These are phyloP conservation scores for Plebejus anna DNA, from an alignment of 2,888 invertebrate genomes.

Conservation along the genomic window DNA sequence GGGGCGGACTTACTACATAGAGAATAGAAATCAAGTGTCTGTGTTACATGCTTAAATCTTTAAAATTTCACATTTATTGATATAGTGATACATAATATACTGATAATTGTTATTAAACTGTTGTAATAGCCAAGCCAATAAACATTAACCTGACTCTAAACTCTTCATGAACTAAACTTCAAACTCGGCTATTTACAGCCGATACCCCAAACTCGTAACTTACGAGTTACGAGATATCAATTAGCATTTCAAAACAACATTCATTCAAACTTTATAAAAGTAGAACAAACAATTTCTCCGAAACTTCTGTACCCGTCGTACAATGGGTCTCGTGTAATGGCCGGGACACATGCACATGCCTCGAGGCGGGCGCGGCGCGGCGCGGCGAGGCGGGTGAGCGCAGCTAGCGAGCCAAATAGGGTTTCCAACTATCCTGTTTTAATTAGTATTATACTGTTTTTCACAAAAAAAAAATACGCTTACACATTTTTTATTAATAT, in stretches of 20 bases:
- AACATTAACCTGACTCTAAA: not conserved
- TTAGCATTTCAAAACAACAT: slow-evolving; percentile 5
- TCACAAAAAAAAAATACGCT: too few species aligned
- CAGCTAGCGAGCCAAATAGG: slow-evolving; percentile 47
- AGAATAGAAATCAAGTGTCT: too few species aligned
- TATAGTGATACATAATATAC: too few species aligned
- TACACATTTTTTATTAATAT: too few species aligned
- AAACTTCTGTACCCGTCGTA: not conserved
- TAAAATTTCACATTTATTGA: too few species aligned
- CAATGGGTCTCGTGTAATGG: slow-evolving; percentile 29
- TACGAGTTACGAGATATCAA: not conserved
- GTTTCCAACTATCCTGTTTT: too few species aligned
- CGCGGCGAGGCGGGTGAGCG: too few species aligned
- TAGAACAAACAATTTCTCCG: slow-evolving; percentile 19
- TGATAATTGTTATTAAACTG: too few species aligned
- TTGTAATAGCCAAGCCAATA: not conserved
- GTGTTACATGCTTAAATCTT: too few species aligned
- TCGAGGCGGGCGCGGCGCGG: slow-evolving; percentile 28
- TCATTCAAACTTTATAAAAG: slow-evolving; percentile 12
- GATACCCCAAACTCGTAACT: not conserved
- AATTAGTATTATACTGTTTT: too few species aligned
- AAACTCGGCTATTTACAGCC: not conserved
- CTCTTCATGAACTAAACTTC: not conserved
- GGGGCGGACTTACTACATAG: too few species aligned
- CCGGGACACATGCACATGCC: slow-evolving; percentile 32